phyloP scores from a whole-genome alignment of 92 coral and sea anemone genomes.

The Chrysogorgia sp. region DNA sequence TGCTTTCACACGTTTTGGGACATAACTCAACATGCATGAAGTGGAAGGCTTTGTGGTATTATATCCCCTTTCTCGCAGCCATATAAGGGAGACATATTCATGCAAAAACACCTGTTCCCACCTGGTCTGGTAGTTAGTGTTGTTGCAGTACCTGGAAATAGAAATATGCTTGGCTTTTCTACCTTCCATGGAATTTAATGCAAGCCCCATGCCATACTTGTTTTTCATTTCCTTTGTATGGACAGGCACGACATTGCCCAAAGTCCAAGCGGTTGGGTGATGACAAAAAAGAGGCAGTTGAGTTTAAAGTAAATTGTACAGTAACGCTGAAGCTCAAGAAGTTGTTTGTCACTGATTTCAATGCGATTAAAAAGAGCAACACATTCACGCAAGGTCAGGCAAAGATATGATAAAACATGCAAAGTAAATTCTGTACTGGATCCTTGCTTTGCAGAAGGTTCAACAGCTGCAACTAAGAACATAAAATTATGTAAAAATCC shows the following conservation, averaged over 20 bases:
- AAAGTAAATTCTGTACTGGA: background rate
- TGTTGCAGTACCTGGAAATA: conserved; percentile 33
- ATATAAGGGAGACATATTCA: conserved; percentile 39
- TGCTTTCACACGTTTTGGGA: conserved; percentile 43
- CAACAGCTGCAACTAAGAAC: conserved; percentile 1
- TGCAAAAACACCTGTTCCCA: conserved; percentile 45
- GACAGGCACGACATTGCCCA: no score
- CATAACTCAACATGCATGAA: conserved; percentile 34
- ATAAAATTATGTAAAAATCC: conserved; percentile 5
- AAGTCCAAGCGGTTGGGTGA: no score
- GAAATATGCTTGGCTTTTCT: no score
- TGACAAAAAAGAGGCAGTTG: no score
- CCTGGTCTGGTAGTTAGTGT: conserved; percentile 40
- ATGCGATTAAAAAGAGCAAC: conserved; percentile 38
- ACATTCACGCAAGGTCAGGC: conserved; percentile 11
- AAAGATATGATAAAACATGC: conserved; percentile 18
- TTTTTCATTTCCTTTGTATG: no score
- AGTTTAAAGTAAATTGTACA: no score
- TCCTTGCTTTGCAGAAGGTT: background rate
- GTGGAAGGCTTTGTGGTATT: conserved; percentile 36
- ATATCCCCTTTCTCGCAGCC: conserved; percentile 41
- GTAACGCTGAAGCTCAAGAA: conserved; percentile 14
- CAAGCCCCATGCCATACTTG: no score
- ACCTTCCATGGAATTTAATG: conserved; percentile 47
- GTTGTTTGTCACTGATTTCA: conserved; percentile 30